These are phyloP conservation scores for Watsonalla binaria DNA, from an alignment of 2,888 invertebrate species.

Conservation along the genomic window DNA sequence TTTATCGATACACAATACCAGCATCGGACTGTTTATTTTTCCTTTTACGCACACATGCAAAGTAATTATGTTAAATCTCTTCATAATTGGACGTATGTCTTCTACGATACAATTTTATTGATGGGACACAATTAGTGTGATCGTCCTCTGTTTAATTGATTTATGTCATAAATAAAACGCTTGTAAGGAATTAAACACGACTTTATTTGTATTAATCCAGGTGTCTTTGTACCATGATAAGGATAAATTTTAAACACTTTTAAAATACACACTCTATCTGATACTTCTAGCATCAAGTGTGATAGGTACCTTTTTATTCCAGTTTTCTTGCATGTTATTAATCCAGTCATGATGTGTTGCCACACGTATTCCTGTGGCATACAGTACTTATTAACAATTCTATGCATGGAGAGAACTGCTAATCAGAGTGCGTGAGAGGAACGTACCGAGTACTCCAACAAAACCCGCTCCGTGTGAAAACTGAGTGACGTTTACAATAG, in stretches of 20 bases:
- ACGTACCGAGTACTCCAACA: background rate
- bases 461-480: background rate
- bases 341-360: too few species aligned
- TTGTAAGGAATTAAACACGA: too few species aligned
- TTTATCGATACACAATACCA: slow-evolving; percentile 30
- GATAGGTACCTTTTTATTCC: too few species aligned
- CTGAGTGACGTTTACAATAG: background rate
- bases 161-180: background rate
- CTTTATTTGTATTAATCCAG: too few species aligned
- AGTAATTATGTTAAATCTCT: slow-evolving; percentile 17
- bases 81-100: slow-evolving; percentile 17
- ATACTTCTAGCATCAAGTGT: too few species aligned
- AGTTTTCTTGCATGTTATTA: too few species aligned
- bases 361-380: too few species aligned
- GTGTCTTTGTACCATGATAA: too few species aligned
- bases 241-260: too few species aligned
- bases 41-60: slow-evolving; percentile 7
- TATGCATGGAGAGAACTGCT: background rate
- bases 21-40: slow-evolving; percentile 19
- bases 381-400: too few species aligned
- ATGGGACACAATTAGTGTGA: background rate
- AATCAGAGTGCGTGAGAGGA: background rate
- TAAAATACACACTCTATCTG: too few species aligned
- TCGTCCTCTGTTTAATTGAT: background rate
- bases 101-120: background rate